Evolutionary conservation across 53 echinoderm and acorn worm species (phyloP), one percentile per base, ranked within the genome.

Genomic region (Paracentrotus lividus): DNA sequence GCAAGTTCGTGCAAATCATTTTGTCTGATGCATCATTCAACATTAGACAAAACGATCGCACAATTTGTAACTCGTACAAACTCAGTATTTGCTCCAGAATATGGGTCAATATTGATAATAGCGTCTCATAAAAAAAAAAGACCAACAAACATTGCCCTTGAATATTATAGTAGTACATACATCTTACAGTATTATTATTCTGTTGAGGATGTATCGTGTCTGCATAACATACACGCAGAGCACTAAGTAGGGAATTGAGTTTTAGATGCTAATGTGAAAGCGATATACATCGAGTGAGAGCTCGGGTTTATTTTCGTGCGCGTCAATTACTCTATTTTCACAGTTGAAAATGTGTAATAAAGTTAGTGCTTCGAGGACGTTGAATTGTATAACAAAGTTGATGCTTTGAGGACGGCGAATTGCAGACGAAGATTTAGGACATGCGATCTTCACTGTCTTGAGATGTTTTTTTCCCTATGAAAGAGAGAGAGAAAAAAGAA

Each of bases 231-330:
- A 85, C 85, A 49, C 5, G 13, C 12, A 29, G 29, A 47, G 49
- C 49, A 29, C 51, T 49, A 85, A 85, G 85, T 85, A 85, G 85
- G 29, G 49, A 85, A 85, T 85, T 47, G 27, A 85, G 42, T 85
- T 85, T 85, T 85, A 85, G 49, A 85, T 85, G 85, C 85, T 85
- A 85, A 85, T 85, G 85, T 85, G 85, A 31, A 85, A 85, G 16
- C 49, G 85, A 85, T 85, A 85, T 27, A 51, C 31, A 51, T 12
- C 26, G 85, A 49, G 85, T 49, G n/a, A 85, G 85, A 49, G 85
- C 49, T 49, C 49, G 49, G 49, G n/a, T 49, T 85, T 85, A 49
- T n/a, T 85, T 85, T 85, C 27, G 26, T 10, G 85, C 47, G 85
- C 27, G 47, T 85, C 51, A 51, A 85, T 85, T 85, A 85, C 85